A percentile compares a stretch with the other conserved stretches of the same genome.
Evolutionary conservation across 2,888 invertebrate species (phyloP).

Genomic region (Augochlorella aurata): DNA sequence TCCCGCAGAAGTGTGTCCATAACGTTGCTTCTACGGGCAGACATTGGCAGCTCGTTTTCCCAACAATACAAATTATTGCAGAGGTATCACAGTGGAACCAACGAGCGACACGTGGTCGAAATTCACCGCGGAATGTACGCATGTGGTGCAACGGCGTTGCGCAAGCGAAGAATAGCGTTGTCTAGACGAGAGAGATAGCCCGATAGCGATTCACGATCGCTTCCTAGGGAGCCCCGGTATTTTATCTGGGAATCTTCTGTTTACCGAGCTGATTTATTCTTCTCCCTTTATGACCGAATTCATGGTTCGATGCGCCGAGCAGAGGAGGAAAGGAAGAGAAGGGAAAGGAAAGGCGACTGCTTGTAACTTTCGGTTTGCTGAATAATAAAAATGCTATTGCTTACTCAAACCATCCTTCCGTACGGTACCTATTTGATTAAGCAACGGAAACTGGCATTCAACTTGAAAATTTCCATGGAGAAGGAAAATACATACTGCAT

Average conservation of each 20-base stretch:
- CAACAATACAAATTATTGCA: background rate
- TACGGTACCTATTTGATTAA: background rate
- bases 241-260: conserved; percentile 32
- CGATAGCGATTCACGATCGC: conserved; percentile 12
- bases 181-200: background rate
- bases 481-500: background rate
- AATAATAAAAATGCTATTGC: background rate
- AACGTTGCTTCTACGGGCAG: background rate
- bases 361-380: conserved; percentile 3
- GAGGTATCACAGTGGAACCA: background rate
- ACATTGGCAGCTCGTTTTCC: background rate
- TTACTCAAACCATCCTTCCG: background rate
- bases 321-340: background rate
- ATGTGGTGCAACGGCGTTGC: conserved; percentile 5
- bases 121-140: conserved; percentile 15
- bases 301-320: conserved; percentile 15
- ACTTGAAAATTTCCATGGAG: background rate
- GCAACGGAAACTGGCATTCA: background rate
- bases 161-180: conserved; percentile 16
- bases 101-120: conserved; percentile 22
- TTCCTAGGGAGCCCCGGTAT: conserved; percentile 19
- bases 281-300: conserved; percentile 14
- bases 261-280: conserved; percentile 26
- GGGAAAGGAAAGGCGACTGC: background rate
- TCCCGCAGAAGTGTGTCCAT: no score